Base-by-base conservation (phyloP, 2,113 vertebrate genomes). In the Phalacrocorax brasilianus region DNA sequence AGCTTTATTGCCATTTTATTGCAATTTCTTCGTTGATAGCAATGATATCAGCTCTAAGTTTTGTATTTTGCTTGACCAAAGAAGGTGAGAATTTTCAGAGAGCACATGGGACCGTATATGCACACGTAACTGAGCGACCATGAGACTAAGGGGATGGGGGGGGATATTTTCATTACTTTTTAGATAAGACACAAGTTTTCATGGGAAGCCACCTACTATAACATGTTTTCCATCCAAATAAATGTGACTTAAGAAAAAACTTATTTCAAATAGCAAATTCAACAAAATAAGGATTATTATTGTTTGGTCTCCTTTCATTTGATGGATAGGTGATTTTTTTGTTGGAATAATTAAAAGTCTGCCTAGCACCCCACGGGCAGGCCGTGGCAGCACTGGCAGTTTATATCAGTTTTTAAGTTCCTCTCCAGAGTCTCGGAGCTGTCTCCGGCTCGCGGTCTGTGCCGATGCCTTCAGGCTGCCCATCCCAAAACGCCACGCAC, bases 111-210 rank as follows among this genome's bases (percentile, higher is more conserved):
- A 32, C 52, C 53, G 9, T 8, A 33, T 13, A 24, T 5, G 12
- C 23, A 45, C 32, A 6, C 2, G 3, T 12, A 21, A 15, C 42
- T 11, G 42, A n/a, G 58, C 0, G 0, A 42, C 28, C 67, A 12
- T 35, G 27, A 63, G 17, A 27, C 12, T 27, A 26, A n/a, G 49
- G 28, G 52, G 38, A 47, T 28, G 12, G 10, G 10, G 7, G 20
- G 5, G 8, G 38, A 82, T 47, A 22, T 47, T 75, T 52, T 45
- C 33, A 52, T n/a, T 28, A n/a, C 21, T 5, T 52, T 85, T 85
- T 50, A 79, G n/a, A 33, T 10, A 21, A 62, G 17, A 78, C 12
- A 33, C 4, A 62, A 15, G 14, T 67, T 55, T 62, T 49, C 19
- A 44, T 18, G 32, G 67, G 28, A 56, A 73, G 11, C 12, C 30